These are phyloP conservation scores for Eilema griseolum DNA, from an alignment of 2,888 invertebrate genomes.

Conservation along the genomic window DNA sequence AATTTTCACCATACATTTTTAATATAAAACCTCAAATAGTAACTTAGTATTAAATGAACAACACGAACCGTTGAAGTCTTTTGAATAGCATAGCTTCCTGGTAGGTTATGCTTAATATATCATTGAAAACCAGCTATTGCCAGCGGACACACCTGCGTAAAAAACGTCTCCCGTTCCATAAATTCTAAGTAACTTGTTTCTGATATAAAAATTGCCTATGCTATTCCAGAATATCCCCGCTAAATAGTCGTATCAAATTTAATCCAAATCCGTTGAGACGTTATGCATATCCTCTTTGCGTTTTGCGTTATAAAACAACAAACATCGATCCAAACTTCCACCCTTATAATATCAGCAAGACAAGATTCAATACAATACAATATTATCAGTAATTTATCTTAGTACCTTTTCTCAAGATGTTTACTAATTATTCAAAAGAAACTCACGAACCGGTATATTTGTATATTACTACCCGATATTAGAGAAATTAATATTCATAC, in stretches of 20 bases:
- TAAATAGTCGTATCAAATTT: neutral
- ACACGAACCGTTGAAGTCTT: constrained; percentile 22
- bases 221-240: neutral
- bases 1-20: no score
- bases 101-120: neutral
- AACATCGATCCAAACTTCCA: neutral
- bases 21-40: neutral
- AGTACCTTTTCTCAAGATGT: constrained; percentile 1
- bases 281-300: no score
- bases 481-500: constrained; percentile 78
- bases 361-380: neutral
- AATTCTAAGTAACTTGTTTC: no score
- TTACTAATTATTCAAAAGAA: constrained; percentile 32
- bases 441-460: constrained; percentile 36
- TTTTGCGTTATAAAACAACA: neutral
- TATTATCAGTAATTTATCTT: neutral
- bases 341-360: neutral
- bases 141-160: no score
- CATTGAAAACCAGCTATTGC: neutral
- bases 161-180: no score
- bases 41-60: neutral
- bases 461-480: constrained; percentile 44
- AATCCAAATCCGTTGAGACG: neutral
- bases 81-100: neutral
- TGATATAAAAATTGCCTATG: no score